A percentile compares a stretch with the other conserved stretches of the same genome.
Conservation (phyloP, 1,140 invertebrate species). For the Drosophila equinoxialis region DNA sequence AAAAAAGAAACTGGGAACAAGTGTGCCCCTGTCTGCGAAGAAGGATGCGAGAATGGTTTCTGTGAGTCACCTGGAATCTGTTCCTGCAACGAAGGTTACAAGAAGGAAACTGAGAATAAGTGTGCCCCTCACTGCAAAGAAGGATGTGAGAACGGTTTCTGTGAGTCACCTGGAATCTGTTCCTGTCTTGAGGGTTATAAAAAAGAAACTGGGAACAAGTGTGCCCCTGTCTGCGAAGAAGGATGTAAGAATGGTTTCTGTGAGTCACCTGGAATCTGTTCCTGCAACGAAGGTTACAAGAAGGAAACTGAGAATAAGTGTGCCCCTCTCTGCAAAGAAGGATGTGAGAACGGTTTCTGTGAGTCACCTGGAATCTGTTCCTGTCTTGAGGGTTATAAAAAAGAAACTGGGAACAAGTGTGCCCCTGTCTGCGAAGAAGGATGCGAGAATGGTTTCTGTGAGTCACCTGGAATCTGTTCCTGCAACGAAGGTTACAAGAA, state of each 20-base stretch:
- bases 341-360: constrained; percentile 42
- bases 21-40: constrained; percentile 1
- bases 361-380: constrained; percentile 20
- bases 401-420: constrained; percentile 18
- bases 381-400: constrained; percentile 8
- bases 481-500: constrained; percentile 6
- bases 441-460: constrained; percentile 28
- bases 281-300: constrained; percentile 15
- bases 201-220: not conserved
- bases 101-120: not conserved
- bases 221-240: constrained; percentile 11
- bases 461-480: constrained; percentile 5
- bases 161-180: constrained; percentile 28
- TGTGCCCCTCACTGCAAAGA: not conserved
- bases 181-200: constrained; percentile 21
- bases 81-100: not conserved
- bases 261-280: constrained; percentile 21
- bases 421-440: constrained; percentile 8
- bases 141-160: constrained; percentile 29
- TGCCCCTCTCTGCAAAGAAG: constrained; percentile 13
- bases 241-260: constrained; percentile 44
- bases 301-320: constrained; percentile 13
- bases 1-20: not conserved
- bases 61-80: constrained; percentile 1
- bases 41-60: constrained; percentile 7